Evolutionary conservation across 2,113 vertebrate species (phyloP), one percentile per base, ranked within the genome.

Genomic region (Lophius piscatorius): DNA sequence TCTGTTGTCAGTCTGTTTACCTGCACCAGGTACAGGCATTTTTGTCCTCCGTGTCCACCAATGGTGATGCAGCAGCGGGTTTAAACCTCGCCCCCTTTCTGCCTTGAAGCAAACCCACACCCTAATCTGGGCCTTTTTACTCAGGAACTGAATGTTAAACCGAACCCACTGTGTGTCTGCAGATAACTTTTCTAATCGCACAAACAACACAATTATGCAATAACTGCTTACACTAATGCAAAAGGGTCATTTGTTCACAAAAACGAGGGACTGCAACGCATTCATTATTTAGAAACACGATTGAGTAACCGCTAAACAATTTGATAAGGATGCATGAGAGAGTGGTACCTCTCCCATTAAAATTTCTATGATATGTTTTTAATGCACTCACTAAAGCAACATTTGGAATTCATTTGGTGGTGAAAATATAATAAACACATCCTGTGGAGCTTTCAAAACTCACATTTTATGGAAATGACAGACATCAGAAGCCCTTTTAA

Each of bases 11-110:
- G 68, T 88, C 82, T 88, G 77, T 88, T 85, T 86, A 90, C 89
- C 89, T 90, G 81, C 41, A 63, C 51, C 86, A 91, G 89, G 84
- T 91, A 80, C 64, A 65, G 52, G 85, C 74, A 74, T 86, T 90
- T 91, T 91, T 90, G 88, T 87, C 75, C 56, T 48, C 60, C 34
- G 3, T 35, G 52, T 70, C 78, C 71, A 89, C 91, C 91, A 92
- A 91, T 92, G 35, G 64, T 36, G 28, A 69, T 9, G 67, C 67
- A 83, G 77, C 51, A 79, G 14, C 44, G 1, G 9, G 7, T 11
- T 28, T 34, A 69, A 81, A 61, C 84, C 60, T 24, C 52, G 5
- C 84, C 87, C 76, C 49, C 23, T 49, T 46, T 35, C 49, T 67
- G 38, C 55, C 61, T 63, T 21, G 23, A 62, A 83, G 75, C 31